Percentiles rank a stretch among this genome's conserved stretches.
These are phyloP conservation scores for Chromoteleia sp. DNA, from an alignment of 2,888 invertebrate species.

Conservation along the genomic window DNA sequence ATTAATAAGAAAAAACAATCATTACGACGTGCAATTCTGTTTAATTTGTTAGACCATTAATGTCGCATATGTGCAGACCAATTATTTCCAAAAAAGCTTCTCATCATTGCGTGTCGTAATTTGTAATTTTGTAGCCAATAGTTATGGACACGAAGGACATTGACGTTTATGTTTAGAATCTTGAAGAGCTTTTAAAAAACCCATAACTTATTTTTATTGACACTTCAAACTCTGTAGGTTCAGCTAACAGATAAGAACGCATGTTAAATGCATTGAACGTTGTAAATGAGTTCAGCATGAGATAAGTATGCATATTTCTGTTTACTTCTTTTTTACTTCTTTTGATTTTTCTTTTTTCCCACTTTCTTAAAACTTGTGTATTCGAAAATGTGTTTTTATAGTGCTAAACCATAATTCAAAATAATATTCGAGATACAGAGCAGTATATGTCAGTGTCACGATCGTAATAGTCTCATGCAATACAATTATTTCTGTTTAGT, in stretches of 20 bases:
- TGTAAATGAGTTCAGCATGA: constrained; percentile 3
- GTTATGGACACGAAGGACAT: constrained; percentile 42
- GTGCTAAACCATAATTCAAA: too few species aligned
- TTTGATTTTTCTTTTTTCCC: too few species aligned
- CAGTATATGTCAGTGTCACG: too few species aligned
- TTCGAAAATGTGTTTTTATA: too few species aligned
- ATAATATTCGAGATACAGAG: too few species aligned
- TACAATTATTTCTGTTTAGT: too few species aligned
- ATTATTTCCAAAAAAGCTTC: constrained; percentile 20
- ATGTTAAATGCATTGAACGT: constrained; percentile 10
- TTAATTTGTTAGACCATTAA: constrained; percentile 29
- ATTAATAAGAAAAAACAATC: constrained; percentile 15
- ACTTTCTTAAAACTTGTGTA: too few species aligned
- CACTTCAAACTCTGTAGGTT: constrained; percentile 23
- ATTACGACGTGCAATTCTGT: constrained; percentile 11
- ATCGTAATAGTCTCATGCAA: too few species aligned
- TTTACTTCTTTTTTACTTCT: too few species aligned
- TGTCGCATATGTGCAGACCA: constrained; percentile 19
- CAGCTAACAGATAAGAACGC: constrained; percentile 11
- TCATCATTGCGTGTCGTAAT: constrained; percentile 36
- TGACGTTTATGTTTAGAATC: constrained; percentile 50
- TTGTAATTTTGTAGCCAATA: constrained; percentile 40
- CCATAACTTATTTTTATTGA: constrained; percentile 55
- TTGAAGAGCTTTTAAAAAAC: constrained; percentile 52
- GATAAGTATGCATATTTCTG: neutral